Percentiles rank a stretch among this genome's conserved stretches.
Evolutionary conservation across 2,888 invertebrate species (phyloP).

Genomic region (Drosophila planitibia): DNA sequence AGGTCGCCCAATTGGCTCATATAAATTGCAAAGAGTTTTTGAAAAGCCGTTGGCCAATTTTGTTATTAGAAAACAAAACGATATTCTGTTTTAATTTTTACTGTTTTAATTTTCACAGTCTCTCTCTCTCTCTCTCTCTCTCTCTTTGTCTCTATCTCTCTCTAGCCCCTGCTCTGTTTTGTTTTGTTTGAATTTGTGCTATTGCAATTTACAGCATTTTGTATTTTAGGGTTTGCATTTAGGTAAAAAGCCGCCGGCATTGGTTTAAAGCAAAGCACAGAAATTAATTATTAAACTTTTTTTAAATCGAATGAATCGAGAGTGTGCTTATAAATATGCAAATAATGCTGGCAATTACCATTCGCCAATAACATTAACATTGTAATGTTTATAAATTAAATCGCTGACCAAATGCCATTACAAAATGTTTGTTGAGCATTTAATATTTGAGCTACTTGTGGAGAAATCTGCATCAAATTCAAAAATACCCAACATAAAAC

Average conservation of each 20-base stretch:
- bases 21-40: constrained; percentile 61
- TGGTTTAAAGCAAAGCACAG: constrained; percentile 61
- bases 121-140: not conserved
- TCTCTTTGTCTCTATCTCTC: not conserved
- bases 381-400: constrained; percentile 29
- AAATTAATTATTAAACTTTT: constrained; percentile 73
- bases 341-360: constrained; percentile 42
- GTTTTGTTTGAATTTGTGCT: constrained; percentile 36
- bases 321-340: constrained; percentile 63
- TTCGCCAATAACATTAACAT: constrained; percentile 23
- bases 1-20: constrained; percentile 54
- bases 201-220: constrained; percentile 34
- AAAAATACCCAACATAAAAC: not conserved
- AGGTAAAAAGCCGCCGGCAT: constrained; percentile 57
- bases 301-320: constrained; percentile 38
- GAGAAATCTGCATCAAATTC: not conserved
- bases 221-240: constrained; percentile 19
- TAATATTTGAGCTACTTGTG: constrained; percentile 12
- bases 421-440: constrained; percentile 20
- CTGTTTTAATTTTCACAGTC: not conserved
- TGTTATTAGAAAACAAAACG: constrained; percentile 69
- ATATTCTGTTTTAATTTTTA: constrained; percentile 31
- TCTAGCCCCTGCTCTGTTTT: not conserved
- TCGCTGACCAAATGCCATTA: constrained; percentile 26
- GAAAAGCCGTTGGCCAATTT: constrained; percentile 52